Percentiles rank a stretch among this genome's conserved stretches.
phyloP scores from a whole-genome alignment of 64 coral and sea anemone species.

The Dendronephthya gigantea region DNA sequence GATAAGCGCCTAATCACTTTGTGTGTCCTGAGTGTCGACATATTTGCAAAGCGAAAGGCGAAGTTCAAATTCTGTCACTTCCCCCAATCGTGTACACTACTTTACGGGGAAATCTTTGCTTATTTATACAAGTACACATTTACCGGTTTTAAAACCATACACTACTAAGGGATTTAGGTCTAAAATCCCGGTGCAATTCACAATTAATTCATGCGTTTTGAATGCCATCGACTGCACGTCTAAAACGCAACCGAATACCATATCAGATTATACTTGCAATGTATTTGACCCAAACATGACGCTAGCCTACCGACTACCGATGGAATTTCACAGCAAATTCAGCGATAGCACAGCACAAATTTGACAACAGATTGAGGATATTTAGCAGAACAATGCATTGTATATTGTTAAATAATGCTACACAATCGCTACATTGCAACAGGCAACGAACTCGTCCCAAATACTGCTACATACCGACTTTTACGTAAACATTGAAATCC shows the following conservation, averaged over 20 bases:
- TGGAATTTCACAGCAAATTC: neutral
- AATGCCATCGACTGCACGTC: neutral
- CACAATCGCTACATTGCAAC: neutral
- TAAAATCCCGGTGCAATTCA: too few species aligned
- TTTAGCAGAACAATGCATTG: neutral
- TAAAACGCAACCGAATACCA: neutral
- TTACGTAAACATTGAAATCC: neutral
- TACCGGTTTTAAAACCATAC: too few species aligned
- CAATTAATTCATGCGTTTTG: too few species aligned
- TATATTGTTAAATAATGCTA: neutral
- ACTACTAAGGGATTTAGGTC: too few species aligned
- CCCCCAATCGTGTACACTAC: neutral
- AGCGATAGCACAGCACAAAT: neutral
- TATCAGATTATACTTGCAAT: neutral
- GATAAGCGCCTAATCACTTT: neutral
- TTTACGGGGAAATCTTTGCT: neutral
- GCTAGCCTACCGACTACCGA: neutral
- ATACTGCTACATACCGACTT: neutral
- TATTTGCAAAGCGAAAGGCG: neutral
- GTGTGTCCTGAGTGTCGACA: neutral
- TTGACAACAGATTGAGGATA: neutral
- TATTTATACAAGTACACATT: too few species aligned
- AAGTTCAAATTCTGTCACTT: neutral
- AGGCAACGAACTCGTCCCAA: neutral
- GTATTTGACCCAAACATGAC: neutral